Conservation (phyloP, 2,797 vertebrate species). For the Anguilla marmorata region DNA sequence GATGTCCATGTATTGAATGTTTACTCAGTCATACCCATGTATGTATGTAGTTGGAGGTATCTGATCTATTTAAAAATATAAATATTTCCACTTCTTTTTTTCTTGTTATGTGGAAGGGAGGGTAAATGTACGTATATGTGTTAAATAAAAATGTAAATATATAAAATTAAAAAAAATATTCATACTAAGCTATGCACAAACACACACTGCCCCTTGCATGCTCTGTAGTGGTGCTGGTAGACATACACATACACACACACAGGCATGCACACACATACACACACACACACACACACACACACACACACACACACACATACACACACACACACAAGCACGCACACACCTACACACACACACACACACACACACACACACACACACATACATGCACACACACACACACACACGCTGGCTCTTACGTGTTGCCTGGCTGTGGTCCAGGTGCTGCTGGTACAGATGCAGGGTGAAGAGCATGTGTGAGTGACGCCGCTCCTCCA, state of each 20-base stretch:
- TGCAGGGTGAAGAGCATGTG: slow-evolving; percentile 96
- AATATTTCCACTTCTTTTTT: no score
- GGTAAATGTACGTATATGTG: no score
- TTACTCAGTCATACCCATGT: no score
- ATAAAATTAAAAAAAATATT: background rate
- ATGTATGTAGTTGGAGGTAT: no score
- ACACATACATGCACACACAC: slow-evolving; percentile 13
- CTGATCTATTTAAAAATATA: no score
- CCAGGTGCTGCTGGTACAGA: slow-evolving; percentile 83
- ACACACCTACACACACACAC: background rate
- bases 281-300: slow-evolving; percentile 3
- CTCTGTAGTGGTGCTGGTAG: background rate
- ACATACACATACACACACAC: slow-evolving; percentile 21
- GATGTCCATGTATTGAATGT: no score
- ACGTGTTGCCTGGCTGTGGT: slow-evolving; percentile 81
- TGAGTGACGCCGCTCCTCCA: slow-evolving; percentile 83
- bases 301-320: slow-evolving; percentile 13
- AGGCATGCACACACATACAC: slow-evolving; percentile 6
- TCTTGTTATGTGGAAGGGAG: no score
- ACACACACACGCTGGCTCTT: slow-evolving; percentile 52
- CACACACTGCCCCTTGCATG: background rate
- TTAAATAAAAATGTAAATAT: background rate
- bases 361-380: slow-evolving; percentile 13
- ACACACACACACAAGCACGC: background rate
- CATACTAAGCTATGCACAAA: background rate